Conservation (phyloP, 2,113 vertebrate species). For the Pseudopipra pipra region DNA sequence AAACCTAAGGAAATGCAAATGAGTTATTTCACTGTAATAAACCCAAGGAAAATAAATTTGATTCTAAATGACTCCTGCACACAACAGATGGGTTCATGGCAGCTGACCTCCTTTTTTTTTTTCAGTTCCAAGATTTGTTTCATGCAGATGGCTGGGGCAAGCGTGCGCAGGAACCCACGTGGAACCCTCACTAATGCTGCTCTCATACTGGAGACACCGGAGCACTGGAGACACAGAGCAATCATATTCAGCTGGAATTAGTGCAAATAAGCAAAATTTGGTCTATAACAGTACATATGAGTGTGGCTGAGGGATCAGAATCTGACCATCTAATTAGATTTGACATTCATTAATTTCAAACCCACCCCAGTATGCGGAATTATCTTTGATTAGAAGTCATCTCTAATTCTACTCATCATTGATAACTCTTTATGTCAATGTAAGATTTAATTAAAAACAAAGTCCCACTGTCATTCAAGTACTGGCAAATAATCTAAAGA, state of each 20-base stretch:
- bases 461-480: background rate
- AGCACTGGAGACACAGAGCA: background rate
- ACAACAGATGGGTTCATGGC: background rate
- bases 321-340: background rate
- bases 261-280: background rate
- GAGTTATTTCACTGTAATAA: background rate
- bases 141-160: background rate
- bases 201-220: background rate
- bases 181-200: background rate
- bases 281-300: background rate
- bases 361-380: background rate
- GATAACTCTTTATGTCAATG: background rate
- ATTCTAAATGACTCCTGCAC: background rate
- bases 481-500: background rate
- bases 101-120: slow-evolving; percentile 38
- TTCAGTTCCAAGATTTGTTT: background rate
- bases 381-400: slow-evolving; percentile 41
- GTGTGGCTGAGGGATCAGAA: background rate
- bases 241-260: background rate
- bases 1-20: background rate
- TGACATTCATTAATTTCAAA: slow-evolving; percentile 19
- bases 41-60: background rate
- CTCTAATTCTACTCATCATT: slow-evolving; percentile 5
- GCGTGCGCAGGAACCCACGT: background rate
- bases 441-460: slow-evolving; percentile 9